These are phyloP conservation scores for Xylocopa sonorina DNA, from an alignment of 1,140 invertebrate species.

Conservation along the genomic window DNA sequence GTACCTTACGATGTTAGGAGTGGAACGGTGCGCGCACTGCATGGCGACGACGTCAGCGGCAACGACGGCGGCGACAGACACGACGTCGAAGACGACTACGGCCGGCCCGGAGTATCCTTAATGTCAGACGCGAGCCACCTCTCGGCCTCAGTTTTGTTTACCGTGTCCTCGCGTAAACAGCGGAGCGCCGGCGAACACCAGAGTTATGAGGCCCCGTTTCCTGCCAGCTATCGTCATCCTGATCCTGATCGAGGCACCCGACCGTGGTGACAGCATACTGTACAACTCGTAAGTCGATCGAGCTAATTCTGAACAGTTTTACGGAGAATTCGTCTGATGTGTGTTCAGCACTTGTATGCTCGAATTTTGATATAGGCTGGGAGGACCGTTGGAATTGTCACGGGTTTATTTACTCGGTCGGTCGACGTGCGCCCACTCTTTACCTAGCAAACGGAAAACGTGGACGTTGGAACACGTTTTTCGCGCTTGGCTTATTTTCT, in stretches of 20 bases:
- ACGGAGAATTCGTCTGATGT: no score
- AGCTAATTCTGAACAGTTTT: not conserved
- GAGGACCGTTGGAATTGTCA: not conserved
- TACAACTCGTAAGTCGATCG: slow-evolving; percentile 72
- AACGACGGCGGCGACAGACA: slow-evolving; percentile 28
- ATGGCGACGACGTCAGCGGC: slow-evolving; percentile 40
- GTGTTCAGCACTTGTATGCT: not conserved
- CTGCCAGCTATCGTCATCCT: slow-evolving; percentile 69
- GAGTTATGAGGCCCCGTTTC: slow-evolving; percentile 71
- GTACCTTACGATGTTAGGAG: not conserved
- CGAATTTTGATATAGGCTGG: not conserved
- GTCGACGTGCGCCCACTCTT: not conserved
- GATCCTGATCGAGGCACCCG: slow-evolving; percentile 71
- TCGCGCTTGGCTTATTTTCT: not conserved
- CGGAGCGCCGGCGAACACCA: slow-evolving; percentile 28
- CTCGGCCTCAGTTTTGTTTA: slow-evolving; percentile 61
- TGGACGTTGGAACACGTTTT: not conserved
- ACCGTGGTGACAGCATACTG: slow-evolving; percentile 72
- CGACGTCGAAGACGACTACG: slow-evolving; percentile 30
- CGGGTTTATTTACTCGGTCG: not conserved
- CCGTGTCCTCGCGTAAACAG: slow-evolving; percentile 58
- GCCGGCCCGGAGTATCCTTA: slow-evolving; percentile 42
- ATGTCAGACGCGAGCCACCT: slow-evolving; percentile 57
- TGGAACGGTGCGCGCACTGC: slow-evolving; percentile 44
- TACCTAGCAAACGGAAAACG: not conserved